A percentile compares a stretch with the other conserved stretches of the same genome.
phyloP scores from a whole-genome alignment of 2,113 vertebrate species.

The Phyllopteryx taeniolatus region DNA sequence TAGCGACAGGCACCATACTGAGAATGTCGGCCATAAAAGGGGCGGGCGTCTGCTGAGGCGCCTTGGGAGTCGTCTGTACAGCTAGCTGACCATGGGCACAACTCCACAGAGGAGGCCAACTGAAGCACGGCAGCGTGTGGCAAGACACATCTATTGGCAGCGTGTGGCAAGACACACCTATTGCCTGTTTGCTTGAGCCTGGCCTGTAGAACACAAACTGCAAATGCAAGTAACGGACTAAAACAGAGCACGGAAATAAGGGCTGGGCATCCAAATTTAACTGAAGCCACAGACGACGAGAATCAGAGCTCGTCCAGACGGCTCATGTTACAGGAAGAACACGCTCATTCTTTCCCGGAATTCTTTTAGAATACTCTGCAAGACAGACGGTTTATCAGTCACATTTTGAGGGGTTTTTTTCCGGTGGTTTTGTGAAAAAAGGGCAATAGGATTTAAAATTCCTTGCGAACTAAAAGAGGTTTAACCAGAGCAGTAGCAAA shows the following conservation, averaged over 20 bases:
- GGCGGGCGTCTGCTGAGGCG: slow-evolving; percentile 38
- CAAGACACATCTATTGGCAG: background rate
- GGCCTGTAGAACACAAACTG: background rate
- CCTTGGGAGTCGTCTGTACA: slow-evolving; percentile 16
- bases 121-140: too few relatives aligned
- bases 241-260: background rate
- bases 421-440: background rate
- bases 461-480: too few relatives aligned
- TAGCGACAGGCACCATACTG: slow-evolving; percentile 50
- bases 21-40: slow-evolving; percentile 70
- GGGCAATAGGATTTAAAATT: too few relatives aligned
- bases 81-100: background rate
- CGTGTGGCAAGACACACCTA: too few relatives aligned
- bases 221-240: background rate
- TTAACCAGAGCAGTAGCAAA: background rate
- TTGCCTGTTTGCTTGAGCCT: too few relatives aligned
- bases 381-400: background rate
- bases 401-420: background rate
- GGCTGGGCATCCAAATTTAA: background rate
- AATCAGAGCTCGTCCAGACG: background rate
- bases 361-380: background rate
- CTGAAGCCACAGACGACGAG: slow-evolving; percentile 6
- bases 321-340: background rate
- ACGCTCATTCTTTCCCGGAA: background rate
- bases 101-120: background rate